phyloP scores from a whole-genome alignment of 1,140 invertebrate genomes.

The Probaryconus sp. region DNA sequence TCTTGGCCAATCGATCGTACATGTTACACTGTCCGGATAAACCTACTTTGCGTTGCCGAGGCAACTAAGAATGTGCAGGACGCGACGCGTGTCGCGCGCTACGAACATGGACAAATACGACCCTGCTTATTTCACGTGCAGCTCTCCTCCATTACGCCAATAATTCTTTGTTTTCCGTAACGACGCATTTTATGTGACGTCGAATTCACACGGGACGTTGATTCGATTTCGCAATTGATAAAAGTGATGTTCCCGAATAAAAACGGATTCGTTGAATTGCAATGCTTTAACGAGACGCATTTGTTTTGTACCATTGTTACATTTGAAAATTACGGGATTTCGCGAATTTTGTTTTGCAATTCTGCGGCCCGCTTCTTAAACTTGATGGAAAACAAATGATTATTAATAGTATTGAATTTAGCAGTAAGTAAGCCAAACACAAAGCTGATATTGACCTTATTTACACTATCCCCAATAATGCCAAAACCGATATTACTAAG shows the following conservation, averaged over 20 bases:
- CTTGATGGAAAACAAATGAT: too few species aligned
- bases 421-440: too few species aligned
- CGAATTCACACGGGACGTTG: constrained; percentile 13
- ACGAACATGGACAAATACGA: constrained; percentile 24
- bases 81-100: constrained; percentile 40
- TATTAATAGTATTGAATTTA: too few species aligned
- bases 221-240: constrained; percentile 22
- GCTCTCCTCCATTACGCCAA: constrained; percentile 27
- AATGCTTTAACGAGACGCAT: too few species aligned
- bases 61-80: constrained; percentile 58
- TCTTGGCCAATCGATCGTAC: constrained; percentile 42
- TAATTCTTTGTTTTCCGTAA: constrained; percentile 10
- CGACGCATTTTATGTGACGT: constrained; percentile 16
- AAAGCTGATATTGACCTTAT: too few species aligned
- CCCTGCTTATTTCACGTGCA: constrained; percentile 23
- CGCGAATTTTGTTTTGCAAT: too few species aligned
- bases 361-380: too few species aligned
- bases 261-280: constrained; percentile 1
- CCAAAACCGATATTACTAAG: too few species aligned
- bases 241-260: constrained; percentile 15
- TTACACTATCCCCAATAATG: too few species aligned
- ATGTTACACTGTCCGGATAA: constrained; percentile 50
- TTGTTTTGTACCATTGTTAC: too few species aligned
- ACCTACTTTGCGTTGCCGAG: constrained; percentile 56
- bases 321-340: too few species aligned